These are phyloP conservation scores for Scaptomyza parva DNA, from an alignment of 2,888 invertebrate species.

Conservation along the genomic window DNA sequence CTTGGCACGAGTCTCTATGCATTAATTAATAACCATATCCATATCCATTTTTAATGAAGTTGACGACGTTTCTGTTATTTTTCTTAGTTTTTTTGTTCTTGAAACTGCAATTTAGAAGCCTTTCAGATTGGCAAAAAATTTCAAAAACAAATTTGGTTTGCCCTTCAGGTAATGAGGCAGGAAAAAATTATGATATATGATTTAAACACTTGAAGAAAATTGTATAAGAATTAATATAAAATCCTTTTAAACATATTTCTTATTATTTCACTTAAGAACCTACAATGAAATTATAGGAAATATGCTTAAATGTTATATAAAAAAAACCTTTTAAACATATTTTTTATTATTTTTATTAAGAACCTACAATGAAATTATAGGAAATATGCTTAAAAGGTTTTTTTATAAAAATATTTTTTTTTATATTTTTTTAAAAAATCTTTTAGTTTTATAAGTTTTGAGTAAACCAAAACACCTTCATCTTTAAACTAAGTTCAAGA, in stretches of 20 bases:
- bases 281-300: background rate
- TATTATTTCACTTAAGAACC: no score
- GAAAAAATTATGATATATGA: conserved; percentile 1
- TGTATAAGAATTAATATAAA: no score
- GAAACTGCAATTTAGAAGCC: conserved; percentile 50
- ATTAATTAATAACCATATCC: conserved; percentile 61
- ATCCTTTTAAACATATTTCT: no score
- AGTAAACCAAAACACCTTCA: no score
- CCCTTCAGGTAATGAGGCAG: conserved; percentile 54
- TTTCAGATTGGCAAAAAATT: conserved; percentile 51
- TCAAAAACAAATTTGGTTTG: conserved; percentile 13
- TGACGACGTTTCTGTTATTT: conserved; percentile 11
- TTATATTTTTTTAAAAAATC: no score
- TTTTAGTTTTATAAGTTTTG: no score
- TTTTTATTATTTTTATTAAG: no score
- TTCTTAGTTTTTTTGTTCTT: conserved; percentile 36
- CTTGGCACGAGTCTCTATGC: conserved; percentile 71
- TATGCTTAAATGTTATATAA: background rate
- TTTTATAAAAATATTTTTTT: no score
- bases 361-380: background rate
- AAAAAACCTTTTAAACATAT: no score
- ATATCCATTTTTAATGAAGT: conserved; percentile 52
- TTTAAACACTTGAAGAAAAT: background rate
- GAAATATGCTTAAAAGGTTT: background rate
- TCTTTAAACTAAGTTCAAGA: conserved; percentile 1